A percentile compares a stretch with the other conserved stretches of the same genome.
Evolutionary conservation across 1,140 invertebrate genomes (phyloP).

Genomic region (Frieseomelitta varia): DNA sequence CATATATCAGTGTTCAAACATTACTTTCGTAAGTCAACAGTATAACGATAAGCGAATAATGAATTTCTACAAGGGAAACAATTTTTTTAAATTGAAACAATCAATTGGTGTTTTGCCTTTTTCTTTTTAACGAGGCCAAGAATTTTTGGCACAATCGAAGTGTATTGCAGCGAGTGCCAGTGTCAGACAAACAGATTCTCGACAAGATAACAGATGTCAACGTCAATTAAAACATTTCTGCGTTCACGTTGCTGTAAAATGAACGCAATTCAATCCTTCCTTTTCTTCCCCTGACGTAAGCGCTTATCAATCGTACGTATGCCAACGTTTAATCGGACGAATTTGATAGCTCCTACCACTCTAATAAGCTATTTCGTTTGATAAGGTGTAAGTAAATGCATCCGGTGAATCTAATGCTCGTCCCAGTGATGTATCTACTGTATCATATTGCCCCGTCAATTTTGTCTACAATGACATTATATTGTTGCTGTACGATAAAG

Average conservation of each 20-base stretch:
- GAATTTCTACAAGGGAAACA: background rate
- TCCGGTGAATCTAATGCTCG: slow-evolving; percentile 3
- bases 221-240: background rate
- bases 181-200: background rate
- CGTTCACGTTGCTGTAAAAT: background rate
- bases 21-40: background rate
- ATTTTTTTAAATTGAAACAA: background rate
- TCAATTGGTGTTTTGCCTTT: background rate
- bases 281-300: no score
- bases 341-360: background rate
- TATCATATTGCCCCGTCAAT: background rate
- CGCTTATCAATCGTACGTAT: background rate
- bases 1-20: background rate
- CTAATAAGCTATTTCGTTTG: slow-evolving; percentile 1
- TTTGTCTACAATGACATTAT: background rate
- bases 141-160: background rate
- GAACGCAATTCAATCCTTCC: background rate
- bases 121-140: background rate
- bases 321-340: background rate
- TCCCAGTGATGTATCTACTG: background rate
- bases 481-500: background rate
- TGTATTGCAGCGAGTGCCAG: background rate
- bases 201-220: background rate
- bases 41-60: background rate
- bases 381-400: slow-evolving; percentile 33